A percentile compares a stretch with the other conserved stretches of the same genome.
Evolutionary conservation across 2,113 vertebrate species (phyloP).

Genomic region (Bubo blakistoni): DNA sequence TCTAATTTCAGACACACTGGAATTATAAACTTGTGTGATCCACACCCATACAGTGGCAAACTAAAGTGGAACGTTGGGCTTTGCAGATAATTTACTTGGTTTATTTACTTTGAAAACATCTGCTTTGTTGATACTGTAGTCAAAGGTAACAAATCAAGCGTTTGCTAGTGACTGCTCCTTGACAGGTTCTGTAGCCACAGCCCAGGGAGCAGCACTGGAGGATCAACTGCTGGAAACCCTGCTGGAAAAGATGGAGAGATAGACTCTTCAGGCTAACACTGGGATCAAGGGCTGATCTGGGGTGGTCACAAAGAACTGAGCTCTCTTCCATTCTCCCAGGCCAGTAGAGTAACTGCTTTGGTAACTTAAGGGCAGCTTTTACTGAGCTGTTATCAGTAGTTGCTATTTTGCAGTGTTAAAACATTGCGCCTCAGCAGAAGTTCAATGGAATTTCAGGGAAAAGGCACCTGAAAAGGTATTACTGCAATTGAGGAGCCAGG

Average conservation of each 20-base stretch:
- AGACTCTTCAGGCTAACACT: neutral
- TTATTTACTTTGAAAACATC: neutral
- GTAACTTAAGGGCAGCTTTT: neutral
- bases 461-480: neutral
- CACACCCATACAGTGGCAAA: neutral
- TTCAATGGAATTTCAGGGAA: neutral
- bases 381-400: neutral
- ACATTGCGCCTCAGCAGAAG: neutral
- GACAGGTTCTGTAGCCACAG: neutral
- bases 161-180: neutral
- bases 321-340: neutral
- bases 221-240: neutral
- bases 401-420: neutral
- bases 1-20: neutral
- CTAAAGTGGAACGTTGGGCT: neutral
- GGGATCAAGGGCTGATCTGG: neutral
- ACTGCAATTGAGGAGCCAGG: neutral
- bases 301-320: neutral
- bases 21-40: fast-evolving
- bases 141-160: neutral
- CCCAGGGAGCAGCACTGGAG: fast-evolving
- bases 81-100: neutral
- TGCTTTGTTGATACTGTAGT: neutral
- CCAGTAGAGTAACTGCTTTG: neutral
- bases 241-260: neutral